Evolutionary conservation across 2,113 vertebrate species (phyloP).

Genomic region (Tychaedon coryphoeus): DNA sequence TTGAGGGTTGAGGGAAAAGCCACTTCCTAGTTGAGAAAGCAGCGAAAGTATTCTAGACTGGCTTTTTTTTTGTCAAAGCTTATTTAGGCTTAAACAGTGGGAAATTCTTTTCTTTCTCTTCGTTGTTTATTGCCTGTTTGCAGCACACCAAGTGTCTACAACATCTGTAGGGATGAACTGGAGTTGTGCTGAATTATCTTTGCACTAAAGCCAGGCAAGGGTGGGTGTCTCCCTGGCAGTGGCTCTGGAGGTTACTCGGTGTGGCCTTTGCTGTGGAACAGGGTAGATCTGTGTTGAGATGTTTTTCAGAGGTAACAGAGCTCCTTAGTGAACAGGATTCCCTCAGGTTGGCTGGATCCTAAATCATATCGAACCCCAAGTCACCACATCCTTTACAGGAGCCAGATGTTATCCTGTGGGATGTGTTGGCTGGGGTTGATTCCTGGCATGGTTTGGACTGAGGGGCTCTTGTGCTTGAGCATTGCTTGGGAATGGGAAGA

Average conservation of each 20-base stretch:
- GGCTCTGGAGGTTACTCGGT: background rate
- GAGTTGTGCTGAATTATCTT: background rate
- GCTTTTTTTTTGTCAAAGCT: background rate
- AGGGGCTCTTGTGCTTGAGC: background rate
- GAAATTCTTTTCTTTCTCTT: background rate
- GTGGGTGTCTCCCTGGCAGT: background rate
- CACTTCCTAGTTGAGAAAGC: background rate
- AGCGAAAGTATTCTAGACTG: background rate
- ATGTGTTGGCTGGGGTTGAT: background rate
- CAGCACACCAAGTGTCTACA: rapidly evolving
- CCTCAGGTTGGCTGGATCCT: too few species aligned
- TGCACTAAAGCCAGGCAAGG: background rate
- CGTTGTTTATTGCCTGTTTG: background rate
- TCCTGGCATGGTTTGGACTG: background rate
- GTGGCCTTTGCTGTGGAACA: background rate
- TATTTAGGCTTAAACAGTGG: background rate
- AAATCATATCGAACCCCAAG: background rate
- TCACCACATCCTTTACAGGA: background rate
- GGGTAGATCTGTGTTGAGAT: background rate
- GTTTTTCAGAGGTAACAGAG: background rate
- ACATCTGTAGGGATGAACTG: rapidly evolving
- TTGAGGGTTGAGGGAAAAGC: background rate
- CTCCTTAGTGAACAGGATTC: background rate
- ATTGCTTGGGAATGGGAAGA: background rate
- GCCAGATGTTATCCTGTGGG: background rate